Percentiles rank a stretch among this genome's conserved stretches.
phyloP scores from a whole-genome alignment of 2,797 vertebrate species.

The Chelon labrosus region DNA sequence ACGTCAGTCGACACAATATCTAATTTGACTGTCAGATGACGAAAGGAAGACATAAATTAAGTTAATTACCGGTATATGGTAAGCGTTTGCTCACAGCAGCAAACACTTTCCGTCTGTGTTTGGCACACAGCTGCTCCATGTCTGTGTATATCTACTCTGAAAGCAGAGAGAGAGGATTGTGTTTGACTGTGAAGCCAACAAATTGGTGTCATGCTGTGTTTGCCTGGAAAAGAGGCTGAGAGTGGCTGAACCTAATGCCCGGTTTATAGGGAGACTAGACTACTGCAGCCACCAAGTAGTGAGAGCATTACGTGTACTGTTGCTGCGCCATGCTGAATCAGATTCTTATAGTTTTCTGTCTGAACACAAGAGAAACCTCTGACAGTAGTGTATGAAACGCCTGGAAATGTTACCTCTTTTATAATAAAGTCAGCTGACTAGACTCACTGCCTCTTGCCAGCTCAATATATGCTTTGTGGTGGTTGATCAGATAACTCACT shows the following conservation, averaged over 20 bases:
- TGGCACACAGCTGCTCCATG: constrained; percentile 18
- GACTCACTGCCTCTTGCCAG: too few species aligned
- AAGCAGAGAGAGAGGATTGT: constrained; percentile 27
- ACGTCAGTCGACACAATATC: constrained; percentile 41
- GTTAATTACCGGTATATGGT: constrained; percentile 54
- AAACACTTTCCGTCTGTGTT: constrained; percentile 49
- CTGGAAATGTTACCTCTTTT: too few species aligned
- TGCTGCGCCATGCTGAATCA: background rate
- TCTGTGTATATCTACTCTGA: constrained; percentile 29
- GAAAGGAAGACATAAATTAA: constrained; percentile 54
- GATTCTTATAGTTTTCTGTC: too few species aligned
- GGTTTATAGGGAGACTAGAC: constrained; percentile 32
- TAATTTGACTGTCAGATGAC: constrained; percentile 61
- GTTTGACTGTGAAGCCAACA: constrained; percentile 44
- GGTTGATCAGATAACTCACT: too few species aligned
- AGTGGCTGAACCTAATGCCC: constrained; percentile 37
- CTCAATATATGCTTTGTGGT: too few species aligned
- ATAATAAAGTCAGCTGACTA: too few species aligned
- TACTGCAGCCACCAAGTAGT: constrained; percentile 19
- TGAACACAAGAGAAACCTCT: too few species aligned
- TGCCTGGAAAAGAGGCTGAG: constrained; percentile 38
- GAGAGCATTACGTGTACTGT: constrained; percentile 9
- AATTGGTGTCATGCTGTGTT: constrained; percentile 62
- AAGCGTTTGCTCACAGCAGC: constrained; percentile 55
- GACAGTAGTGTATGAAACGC: too few species aligned